Conservation (phyloP, 2,113 vertebrate genomes). For the Dicaeum eximium region DNA sequence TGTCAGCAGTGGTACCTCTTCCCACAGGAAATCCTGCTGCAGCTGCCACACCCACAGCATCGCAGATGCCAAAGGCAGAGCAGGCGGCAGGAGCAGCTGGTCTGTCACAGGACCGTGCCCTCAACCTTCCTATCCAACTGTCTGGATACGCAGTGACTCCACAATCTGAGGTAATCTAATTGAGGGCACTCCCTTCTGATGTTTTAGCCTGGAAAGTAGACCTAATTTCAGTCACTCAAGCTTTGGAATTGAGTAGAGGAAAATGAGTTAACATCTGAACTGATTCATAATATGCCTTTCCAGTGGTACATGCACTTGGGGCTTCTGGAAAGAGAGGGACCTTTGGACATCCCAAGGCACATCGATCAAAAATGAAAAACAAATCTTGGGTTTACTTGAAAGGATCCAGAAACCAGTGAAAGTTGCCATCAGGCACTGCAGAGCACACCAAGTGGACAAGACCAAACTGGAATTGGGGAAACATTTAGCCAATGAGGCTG, state of each 20-base stretch:
- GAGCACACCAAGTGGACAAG: neutral
- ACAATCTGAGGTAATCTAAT: rapidly evolving
- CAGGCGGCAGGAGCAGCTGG: neutral
- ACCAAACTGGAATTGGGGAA: neutral
- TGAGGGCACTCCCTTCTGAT: neutral
- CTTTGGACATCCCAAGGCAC: neutral
- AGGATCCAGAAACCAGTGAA: neutral
- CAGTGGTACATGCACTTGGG: neutral
- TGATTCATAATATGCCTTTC: neutral
- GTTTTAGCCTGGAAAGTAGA: neutral
- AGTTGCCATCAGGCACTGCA: neutral
- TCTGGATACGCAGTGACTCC: neutral
- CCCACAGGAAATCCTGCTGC: neutral
- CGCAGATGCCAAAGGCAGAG: neutral
- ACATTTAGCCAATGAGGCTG: neutral
- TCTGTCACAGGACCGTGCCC: neutral
- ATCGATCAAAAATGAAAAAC: neutral
- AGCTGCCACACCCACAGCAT: neutral
- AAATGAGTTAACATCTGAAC: neutral
- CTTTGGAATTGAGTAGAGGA: neutral
- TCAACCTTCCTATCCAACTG: neutral
- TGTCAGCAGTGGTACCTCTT: neutral
- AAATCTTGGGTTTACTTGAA: neutral
- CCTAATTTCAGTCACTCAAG: neutral
- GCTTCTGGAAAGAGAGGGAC: neutral